A percentile compares a stretch with the other conserved stretches of the same genome.
phyloP scores from a whole-genome alignment of 2,797 vertebrate genomes.

The Lindbergichthys nudifrons region DNA sequence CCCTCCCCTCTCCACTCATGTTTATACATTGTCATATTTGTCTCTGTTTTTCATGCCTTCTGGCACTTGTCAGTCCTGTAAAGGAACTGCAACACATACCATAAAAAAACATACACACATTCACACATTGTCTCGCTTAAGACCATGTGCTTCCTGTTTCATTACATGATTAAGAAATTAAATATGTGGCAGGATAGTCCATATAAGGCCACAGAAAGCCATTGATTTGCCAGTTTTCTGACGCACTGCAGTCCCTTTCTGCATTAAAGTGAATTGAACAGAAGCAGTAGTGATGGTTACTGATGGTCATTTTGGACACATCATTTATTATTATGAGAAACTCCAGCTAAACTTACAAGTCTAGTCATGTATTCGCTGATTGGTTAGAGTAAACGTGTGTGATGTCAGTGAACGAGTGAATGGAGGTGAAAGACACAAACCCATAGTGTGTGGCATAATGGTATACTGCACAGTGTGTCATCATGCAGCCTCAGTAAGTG shows the following conservation, averaged over 20 bases:
- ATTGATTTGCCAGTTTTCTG: constrained; percentile 38
- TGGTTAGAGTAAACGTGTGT: constrained; percentile 8
- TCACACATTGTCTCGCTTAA: constrained; percentile 2
- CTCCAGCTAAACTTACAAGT: constrained; percentile 29
- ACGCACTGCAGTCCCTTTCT: constrained; percentile 18
- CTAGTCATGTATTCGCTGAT: constrained; percentile 7
- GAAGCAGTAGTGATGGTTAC: constrained; percentile 20
- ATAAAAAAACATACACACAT: constrained; percentile 1
- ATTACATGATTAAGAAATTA: constrained; percentile 36
- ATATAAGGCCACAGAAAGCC: constrained; percentile 7
- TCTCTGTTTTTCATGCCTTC: constrained; percentile 7
- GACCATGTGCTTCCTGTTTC: constrained; percentile 22
- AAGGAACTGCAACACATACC: constrained; percentile 24
- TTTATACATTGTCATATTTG: constrained; percentile 30
- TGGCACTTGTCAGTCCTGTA: neutral
- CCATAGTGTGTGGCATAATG: constrained; percentile 59
- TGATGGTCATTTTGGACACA: constrained; percentile 26
- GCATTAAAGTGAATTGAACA: constrained; percentile 2
- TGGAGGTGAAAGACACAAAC: constrained; percentile 5
- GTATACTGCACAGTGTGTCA: constrained; percentile 50
- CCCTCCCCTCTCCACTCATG: constrained; percentile 4
- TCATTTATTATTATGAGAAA: constrained; percentile 33
- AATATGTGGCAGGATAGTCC: constrained; percentile 1
- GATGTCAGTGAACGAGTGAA: constrained; percentile 15
- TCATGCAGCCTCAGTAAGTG: constrained; percentile 31